phyloP scores from a whole-genome alignment of 1,140 invertebrate species.

The Pseudomyrmex gracilis region DNA sequence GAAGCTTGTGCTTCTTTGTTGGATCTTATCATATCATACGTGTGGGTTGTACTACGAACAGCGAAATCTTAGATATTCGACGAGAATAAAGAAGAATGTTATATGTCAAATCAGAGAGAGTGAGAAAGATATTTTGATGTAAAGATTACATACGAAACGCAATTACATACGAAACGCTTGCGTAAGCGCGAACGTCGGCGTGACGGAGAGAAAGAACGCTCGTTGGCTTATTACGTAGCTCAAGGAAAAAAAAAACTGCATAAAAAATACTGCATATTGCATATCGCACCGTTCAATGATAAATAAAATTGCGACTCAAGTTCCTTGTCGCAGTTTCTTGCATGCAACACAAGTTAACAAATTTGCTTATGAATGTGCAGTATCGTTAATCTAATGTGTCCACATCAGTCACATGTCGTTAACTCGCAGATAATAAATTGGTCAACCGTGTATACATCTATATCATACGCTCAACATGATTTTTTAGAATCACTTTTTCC shows the following conservation, averaged over 20 bases:
- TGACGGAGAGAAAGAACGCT: background rate
- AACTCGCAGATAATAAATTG: background rate
- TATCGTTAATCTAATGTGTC: background rate
- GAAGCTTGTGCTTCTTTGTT: background rate
- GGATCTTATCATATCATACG: too few relatives aligned
- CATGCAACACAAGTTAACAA: constrained; percentile 4
- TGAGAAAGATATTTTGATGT: too few relatives aligned
- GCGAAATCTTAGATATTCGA: too few relatives aligned
- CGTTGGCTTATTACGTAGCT: constrained; percentile 22
- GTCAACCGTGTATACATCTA: background rate
- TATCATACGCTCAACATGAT: background rate
- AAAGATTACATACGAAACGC: too few relatives aligned
- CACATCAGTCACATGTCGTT: background rate
- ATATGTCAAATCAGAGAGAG: too few relatives aligned
- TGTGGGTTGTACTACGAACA: too few relatives aligned
- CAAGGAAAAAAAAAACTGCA: constrained; percentile 40
- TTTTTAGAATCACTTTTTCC: too few relatives aligned
- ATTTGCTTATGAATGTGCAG: too few relatives aligned
- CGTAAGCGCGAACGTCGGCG: constrained; percentile 12
- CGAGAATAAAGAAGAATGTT: background rate
- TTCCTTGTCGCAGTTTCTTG: constrained; percentile 3
- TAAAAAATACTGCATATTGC: background rate
- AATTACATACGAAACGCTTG: constrained; percentile 14
- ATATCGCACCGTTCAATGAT: background rate
- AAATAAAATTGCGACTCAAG: constrained; percentile 37